A percentile compares a stretch with the other conserved stretches of the same genome.
Conservation (phyloP, 2,797 vertebrate species). For the Gambusia yucatana region DNA sequence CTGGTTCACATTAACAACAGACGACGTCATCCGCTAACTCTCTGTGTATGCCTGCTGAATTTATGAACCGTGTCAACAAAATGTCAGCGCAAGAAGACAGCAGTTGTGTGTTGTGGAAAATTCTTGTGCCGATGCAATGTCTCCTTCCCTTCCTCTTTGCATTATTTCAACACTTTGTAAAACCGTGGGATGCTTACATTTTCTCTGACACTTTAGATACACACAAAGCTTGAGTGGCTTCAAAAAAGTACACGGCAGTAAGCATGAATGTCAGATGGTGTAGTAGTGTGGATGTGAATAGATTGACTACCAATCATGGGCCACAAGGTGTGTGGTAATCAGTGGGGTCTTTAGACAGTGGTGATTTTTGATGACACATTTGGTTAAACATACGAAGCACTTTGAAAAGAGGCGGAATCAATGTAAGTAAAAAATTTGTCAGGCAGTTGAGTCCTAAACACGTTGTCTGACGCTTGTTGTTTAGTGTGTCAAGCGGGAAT, state of each 20-base stretch:
- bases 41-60: constrained; percentile 19
- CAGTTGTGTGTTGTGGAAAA: constrained; percentile 24
- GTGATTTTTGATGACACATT: not conserved
- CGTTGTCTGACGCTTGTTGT: not conserved
- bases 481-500: not conserved
- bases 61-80: constrained; percentile 37
- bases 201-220: constrained; percentile 31
- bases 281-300: not conserved
- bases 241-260: not conserved
- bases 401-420: not conserved
- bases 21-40: constrained; percentile 32
- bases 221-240: constrained; percentile 9
- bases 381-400: not conserved
- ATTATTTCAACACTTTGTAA: constrained; percentile 27
- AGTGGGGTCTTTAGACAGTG: constrained; percentile 7
- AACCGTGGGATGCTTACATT: constrained; percentile 38
- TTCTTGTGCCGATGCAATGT: constrained; percentile 22
- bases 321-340: not conserved
- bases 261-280: not conserved
- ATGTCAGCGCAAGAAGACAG: constrained; percentile 42
- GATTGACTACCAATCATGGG: not conserved
- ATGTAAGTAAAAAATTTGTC: not conserved
- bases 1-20: constrained; percentile 52
- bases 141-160: constrained; percentile 35
- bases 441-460: not conserved